Conservation (phyloP, 2,888 invertebrate genomes). For the Agelastica alni region DNA sequence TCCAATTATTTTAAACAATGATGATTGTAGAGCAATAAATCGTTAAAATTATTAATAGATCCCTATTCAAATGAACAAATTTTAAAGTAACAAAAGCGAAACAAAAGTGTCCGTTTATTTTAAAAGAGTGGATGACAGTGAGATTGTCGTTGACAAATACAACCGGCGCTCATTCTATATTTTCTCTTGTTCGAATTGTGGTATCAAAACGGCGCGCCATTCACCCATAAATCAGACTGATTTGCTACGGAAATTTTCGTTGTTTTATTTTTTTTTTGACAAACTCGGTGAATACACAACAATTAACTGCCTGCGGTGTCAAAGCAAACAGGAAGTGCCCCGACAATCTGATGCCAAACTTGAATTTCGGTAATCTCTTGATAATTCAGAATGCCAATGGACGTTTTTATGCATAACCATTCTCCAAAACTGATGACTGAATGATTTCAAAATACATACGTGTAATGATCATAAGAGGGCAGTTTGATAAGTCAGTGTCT, state of each 20-base stretch:
- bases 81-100: too few species aligned
- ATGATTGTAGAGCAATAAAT: too few species aligned
- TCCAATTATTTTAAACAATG: too few species aligned
- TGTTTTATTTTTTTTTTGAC: conserved; percentile 23
- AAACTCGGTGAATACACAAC: conserved; percentile 6
- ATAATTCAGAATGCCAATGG: conserved; percentile 2
- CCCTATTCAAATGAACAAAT: too few species aligned
- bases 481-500: too few species aligned
- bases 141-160: conserved; percentile 42
- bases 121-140: conserved; percentile 12
- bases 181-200: conserved; percentile 36
- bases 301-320: conserved; percentile 16
- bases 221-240: conserved; percentile 38
- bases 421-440: too few species aligned
- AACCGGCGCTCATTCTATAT: conserved; percentile 40
- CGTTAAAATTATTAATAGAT: too few species aligned
- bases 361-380: conserved; percentile 2
- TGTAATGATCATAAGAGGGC: too few species aligned
- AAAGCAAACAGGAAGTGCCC: conserved; percentile 8
- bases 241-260: conserved; percentile 31
- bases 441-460: too few species aligned
- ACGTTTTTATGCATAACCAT: too few species aligned
- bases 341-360: conserved; percentile 11
- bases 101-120: too few species aligned
- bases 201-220: conserved; percentile 36